Conservation (phyloP, 35 echinoderm and acorn worm genomes). For the Amphiura filiformis region DNA sequence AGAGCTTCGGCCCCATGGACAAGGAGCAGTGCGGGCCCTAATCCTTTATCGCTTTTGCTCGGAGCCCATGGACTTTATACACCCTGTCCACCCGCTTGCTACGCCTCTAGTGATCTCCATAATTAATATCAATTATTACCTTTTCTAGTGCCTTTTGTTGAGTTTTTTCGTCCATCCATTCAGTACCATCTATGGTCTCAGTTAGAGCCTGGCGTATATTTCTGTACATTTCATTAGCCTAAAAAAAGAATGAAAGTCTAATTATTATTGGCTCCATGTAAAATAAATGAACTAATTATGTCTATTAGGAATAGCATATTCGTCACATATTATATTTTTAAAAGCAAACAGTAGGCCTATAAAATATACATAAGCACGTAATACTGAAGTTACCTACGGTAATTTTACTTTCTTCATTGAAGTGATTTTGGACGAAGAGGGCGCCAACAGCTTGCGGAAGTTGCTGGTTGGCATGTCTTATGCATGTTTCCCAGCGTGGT, state of each 20-base stretch:
- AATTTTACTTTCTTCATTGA: slow-evolving; percentile 59
- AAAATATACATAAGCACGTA: no score
- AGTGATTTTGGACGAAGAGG: slow-evolving; percentile 69
- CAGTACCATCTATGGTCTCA: slow-evolving; percentile 9
- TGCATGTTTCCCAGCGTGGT: slow-evolving; percentile 55
- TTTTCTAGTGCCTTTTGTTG: slow-evolving; percentile 40
- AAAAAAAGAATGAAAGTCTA: background rate
- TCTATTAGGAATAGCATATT: no score
- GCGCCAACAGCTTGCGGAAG: slow-evolving; percentile 27
- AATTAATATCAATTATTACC: slow-evolving; percentile 23
- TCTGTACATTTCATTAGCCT: slow-evolving; percentile 47
- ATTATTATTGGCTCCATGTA: background rate
- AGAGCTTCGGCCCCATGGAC: no score
- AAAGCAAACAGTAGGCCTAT: no score
- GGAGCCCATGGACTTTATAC: no score
- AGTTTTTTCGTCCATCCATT: slow-evolving; percentile 57
- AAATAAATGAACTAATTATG: background rate
- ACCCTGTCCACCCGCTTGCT: no score
- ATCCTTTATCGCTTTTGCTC: no score
- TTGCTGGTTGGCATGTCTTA: slow-evolving; percentile 13
- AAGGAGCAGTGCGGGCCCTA: no score
- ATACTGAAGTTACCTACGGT: slow-evolving; percentile 21
- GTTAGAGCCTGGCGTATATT: slow-evolving; percentile 35
- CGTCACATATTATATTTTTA: no score
- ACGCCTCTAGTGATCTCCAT: no score